Percentiles rank a stretch among this genome's conserved stretches.
phyloP scores from a whole-genome alignment of 2,113 vertebrate genomes.

The Carassius carassius region DNA sequence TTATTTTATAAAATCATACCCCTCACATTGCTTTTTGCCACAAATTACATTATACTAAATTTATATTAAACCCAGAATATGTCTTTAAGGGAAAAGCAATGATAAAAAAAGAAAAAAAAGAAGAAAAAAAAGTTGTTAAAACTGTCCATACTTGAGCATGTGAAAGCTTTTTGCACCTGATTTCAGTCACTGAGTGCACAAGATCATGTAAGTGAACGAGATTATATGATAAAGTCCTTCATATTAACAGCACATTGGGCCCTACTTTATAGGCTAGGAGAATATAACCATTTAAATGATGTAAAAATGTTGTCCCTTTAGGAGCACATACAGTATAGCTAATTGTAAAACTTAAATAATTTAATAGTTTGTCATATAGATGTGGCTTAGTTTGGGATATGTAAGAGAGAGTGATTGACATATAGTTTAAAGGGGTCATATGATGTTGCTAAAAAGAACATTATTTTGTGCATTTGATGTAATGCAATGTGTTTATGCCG shows the following conservation, averaged over 20 bases:
- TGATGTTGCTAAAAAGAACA: too few relatives aligned
- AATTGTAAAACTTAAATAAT: background rate
- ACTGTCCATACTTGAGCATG: background rate
- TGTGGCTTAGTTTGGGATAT: too few relatives aligned
- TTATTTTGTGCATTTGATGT: too few relatives aligned
- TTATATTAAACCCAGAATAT: background rate
- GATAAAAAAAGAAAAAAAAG: background rate
- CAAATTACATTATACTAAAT: background rate
- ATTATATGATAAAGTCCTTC: background rate
- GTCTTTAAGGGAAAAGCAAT: background rate
- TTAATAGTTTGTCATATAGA: background rate
- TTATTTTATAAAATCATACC: background rate
- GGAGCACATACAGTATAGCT: background rate
- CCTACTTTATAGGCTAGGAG: background rate
- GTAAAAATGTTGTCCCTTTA: background rate
- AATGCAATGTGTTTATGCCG: too few relatives aligned
- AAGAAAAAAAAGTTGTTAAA: background rate
- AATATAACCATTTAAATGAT: background rate
- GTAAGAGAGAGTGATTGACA: background rate
- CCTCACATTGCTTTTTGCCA: background rate
- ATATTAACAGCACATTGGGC: too few relatives aligned
- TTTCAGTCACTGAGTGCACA: background rate
- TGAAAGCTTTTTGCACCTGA: conserved; percentile 4
- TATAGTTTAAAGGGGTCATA: background rate
- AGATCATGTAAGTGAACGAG: background rate